Conservation (phyloP, 2,797 vertebrate genomes). For the Cephalopachus bancanus region DNA sequence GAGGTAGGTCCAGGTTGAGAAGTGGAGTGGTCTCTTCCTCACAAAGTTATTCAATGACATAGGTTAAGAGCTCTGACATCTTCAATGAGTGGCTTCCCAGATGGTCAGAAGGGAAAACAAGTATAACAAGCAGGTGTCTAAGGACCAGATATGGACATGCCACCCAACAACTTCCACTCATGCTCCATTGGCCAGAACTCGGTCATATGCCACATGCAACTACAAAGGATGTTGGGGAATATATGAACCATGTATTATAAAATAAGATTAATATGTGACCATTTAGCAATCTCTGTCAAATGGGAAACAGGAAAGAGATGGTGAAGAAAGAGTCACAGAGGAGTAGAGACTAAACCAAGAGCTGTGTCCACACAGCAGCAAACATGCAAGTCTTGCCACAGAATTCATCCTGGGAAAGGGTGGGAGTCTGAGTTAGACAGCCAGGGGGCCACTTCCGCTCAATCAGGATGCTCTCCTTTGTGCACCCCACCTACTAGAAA, state of each 20-base stretch:
- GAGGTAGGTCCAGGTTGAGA: neutral
- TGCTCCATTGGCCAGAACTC: neutral
- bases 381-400: neutral
- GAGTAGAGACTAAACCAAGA: neutral
- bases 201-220: neutral
- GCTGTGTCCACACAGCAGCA: neutral
- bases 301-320: neutral
- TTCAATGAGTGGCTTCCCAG: neutral
- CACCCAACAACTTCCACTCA: neutral
- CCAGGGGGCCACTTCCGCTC: neutral
- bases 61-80: neutral
- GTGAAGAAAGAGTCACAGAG: neutral
- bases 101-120: neutral
- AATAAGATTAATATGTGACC: neutral
- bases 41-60: neutral
- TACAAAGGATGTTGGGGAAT: neutral
- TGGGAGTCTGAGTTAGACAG: neutral
- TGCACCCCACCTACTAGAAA: neutral
- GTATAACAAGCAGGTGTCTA: neutral
- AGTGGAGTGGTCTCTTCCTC: neutral
- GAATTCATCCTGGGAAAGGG: neutral
- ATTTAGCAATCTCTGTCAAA: neutral
- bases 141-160: neutral
- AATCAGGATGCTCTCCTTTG: neutral
- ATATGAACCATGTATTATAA: neutral